Evolutionary conservation across 2,113 vertebrate genomes (phyloP).

Genomic region (Verasper variegatus): DNA sequence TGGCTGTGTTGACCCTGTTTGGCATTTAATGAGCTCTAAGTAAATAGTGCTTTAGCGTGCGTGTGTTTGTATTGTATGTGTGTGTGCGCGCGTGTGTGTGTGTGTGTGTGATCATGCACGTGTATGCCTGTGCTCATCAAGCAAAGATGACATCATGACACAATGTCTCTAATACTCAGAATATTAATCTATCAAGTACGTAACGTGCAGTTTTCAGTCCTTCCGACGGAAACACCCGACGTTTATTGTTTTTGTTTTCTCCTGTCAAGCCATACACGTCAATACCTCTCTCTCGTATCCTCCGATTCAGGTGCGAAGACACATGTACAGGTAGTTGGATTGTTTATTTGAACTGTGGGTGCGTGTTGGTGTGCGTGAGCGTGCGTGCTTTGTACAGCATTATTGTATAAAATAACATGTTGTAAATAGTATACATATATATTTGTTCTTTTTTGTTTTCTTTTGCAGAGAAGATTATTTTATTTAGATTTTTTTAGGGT

Average conservation of each 20-base stretch:
- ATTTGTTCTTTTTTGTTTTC: conserved; percentile 64
- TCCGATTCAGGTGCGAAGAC: conserved; percentile 89
- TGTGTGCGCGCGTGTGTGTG: conserved; percentile 9
- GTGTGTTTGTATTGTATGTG: conserved; percentile 21
- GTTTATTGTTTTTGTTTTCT: conserved; percentile 55
- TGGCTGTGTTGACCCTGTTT: conserved; percentile 41
- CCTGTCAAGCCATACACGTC: conserved; percentile 97
- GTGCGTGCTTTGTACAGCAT: conserved; percentile 69
- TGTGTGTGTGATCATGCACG: conserved; percentile 35
- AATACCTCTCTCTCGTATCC: conserved; percentile 93
- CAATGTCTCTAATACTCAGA: conserved; percentile 52
- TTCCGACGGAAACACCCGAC: conserved; percentile 49
- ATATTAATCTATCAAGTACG: conserved; percentile 70
- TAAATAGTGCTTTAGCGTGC: conserved; percentile 65
- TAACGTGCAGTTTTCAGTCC: conserved; percentile 51
- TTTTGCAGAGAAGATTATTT: conserved; percentile 76
- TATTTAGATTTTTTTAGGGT: conserved; percentile 69
- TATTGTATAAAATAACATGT: conserved; percentile 59
- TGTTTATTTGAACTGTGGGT: conserved; percentile 69
- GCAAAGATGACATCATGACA: conserved; percentile 43
- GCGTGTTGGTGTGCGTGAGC: conserved; percentile 33
- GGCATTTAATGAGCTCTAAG: conserved; percentile 69
- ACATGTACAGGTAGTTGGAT: conserved; percentile 80
- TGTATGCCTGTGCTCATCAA: conserved; percentile 22
- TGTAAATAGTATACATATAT: conserved; percentile 80